Evolutionary conservation across 2,797 vertebrate genomes (phyloP).

Genomic region (Coracias cyanogaster): DNA sequence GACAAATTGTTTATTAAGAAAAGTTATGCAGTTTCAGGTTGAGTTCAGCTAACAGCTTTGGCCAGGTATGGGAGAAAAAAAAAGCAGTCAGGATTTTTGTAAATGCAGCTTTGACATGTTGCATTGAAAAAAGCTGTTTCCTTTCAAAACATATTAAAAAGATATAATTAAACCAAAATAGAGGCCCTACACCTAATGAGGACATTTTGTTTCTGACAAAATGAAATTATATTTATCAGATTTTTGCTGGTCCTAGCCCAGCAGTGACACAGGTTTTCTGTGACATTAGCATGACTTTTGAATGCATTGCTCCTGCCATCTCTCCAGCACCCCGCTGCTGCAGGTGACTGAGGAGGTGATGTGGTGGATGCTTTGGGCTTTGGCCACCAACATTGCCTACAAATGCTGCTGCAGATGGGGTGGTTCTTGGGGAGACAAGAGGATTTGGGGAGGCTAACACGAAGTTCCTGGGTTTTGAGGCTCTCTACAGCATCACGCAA

Average conservation of each 20-base stretch:
- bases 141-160: not conserved
- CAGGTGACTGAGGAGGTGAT: not conserved
- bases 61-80: not conserved
- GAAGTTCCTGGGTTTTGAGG: not conserved
- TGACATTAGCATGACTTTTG: not conserved
- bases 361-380: not conserved
- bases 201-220: slow-evolving; percentile 44
- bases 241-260: not conserved
- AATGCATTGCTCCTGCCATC: not conserved
- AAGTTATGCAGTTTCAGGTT: not conserved
- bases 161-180: slow-evolving; percentile 4
- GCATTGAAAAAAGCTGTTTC: slow-evolving; percentile 17
- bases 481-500: not conserved
- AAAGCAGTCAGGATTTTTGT: not conserved
- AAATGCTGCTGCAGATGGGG: rapidly evolving
- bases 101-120: not conserved
- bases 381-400: not conserved
- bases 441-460: not conserved
- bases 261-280: not conserved
- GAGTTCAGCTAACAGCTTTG: not conserved
- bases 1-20: slow-evolving; percentile 11
- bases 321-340: not conserved
- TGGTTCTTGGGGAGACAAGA: rapidly evolving
- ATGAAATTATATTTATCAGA: not conserved
- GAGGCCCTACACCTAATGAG: not conserved